Base-by-base conservation (phyloP, 2,888 invertebrate genomes). In the Parthenolecanium corni region DNA sequence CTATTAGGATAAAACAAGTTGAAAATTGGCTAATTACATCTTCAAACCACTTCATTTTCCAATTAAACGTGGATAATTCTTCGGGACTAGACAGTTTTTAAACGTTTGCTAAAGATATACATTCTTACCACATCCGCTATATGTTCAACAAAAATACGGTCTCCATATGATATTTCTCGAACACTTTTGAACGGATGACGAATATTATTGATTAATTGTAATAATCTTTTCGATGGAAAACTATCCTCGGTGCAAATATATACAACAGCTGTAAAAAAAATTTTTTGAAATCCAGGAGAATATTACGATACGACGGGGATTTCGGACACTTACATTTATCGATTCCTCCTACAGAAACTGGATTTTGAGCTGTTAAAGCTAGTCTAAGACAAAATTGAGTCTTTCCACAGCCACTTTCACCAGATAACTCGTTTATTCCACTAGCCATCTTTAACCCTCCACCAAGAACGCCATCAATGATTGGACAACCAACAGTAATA, bases 351-450 rank as follows among this genome's bases (percentile, higher is more conserved):
- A 71, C 72, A 68, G 70, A 68, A 47, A 57, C 49, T 2, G 80
- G 77, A 66, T 79, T 73, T 73, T 86, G 86, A 65, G 80, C 81
- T 64, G 79, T 79, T 20, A 86, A 74, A 38, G 83, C 78, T 25
- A 86, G 72, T 73, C 88, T 87, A 54, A 90, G 74, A 67, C 82
- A 84, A 47, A 89, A 71, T 72, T 90, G 90, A 0, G 89, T 89
- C 76, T 90, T 90, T 5, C 89, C 89, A 68, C 80, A 78, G 16
- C 86, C 85, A 75, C 86, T 86, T 73, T 83, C 82, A n/a, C 89
- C 90, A 71, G 80, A 82, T 68, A 91, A 76, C 77, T 90, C 89
- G 63, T 84, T 84, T 56, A 90, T 77, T 24, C 85, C 83, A 66
- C 80, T 79, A 67, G 75, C 74, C 2, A 52, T 20, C 51, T 81